phyloP scores from a whole-genome alignment of 2,797 vertebrate species.

The Artibeus jamaicensis region DNA sequence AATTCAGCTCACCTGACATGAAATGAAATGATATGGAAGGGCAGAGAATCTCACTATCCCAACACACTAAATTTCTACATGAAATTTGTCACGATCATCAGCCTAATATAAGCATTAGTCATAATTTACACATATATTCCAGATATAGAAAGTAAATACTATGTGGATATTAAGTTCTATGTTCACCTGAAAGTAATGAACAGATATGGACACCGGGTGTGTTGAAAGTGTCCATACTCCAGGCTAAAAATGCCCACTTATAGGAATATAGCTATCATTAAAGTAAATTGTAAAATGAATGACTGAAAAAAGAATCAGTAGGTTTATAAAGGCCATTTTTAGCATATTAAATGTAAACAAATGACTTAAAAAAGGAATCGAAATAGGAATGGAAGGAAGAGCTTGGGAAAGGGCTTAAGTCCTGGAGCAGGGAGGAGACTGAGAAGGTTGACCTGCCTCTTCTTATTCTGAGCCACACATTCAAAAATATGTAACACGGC shows the following conservation, averaged over 20 bases:
- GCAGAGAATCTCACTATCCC: neutral
- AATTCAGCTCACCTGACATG: neutral
- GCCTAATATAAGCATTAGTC: neutral
- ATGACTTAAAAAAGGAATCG: neutral
- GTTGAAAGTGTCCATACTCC: neutral
- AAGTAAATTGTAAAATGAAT: slow-evolving; percentile 3
- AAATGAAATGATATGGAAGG: neutral
- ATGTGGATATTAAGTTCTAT: neutral
- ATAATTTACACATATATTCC: neutral
- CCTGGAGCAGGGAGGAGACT: neutral
- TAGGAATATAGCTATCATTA: neutral
- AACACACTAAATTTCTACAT: neutral
- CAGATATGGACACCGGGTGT: neutral
- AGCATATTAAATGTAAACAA: slow-evolving; percentile 25
- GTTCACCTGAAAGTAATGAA: neutral
- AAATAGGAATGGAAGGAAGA: neutral
- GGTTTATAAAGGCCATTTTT: neutral
- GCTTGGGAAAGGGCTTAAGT: neutral
- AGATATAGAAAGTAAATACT: slow-evolving; percentile 21
- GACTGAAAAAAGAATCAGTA: neutral
- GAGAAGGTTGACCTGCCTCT: neutral
- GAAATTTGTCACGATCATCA: neutral
- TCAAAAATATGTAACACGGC: neutral
- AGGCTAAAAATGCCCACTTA: neutral
- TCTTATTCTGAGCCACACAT: neutral